Evolutionary conservation across 30 jellyfish, hydroid and myxozoan species (phyloP), one percentile per base, ranked within the genome.

Genomic region (Mastigias papua): DNA sequence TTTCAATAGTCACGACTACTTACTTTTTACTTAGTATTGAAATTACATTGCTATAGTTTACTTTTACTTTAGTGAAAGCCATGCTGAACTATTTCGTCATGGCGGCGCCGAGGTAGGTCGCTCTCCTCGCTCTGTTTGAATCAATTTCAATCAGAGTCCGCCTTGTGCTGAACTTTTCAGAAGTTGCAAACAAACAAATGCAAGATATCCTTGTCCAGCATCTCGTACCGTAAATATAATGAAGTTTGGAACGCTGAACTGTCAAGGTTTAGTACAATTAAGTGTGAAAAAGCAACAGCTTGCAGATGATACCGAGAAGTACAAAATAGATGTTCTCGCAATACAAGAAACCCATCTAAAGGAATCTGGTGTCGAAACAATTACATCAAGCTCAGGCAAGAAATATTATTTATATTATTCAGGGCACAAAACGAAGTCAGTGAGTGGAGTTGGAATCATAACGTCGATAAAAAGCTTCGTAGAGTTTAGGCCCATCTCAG

Each of bases 401-500:
- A 69, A 69, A 29, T 22, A 11, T 17, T 27, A 27, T 35, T 13
- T 31, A 31, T n/a, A 1, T 13, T 72, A 72, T 26, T n/a, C n/a
- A n/a, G n/a, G n/a, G n/a, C 51, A 29, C 33, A 26, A n/a, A 1
- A 21, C 69, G 0, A 72, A 72, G 33, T 35, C 67, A 34, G 35
- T 20, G 26, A 72, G 49, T 35, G 69, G 69, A 31, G 84, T 35
- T 11, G 84, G 69, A 72, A 72, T 35, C 26, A 35, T 46, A 35
- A 72, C 33, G 35, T 26, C 30, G 46, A 33, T 31, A 21, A 19
- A 26, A 5, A 46, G 33, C 34, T 13, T 4, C 11, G 84, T 26
- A 34, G 84, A 35, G 27, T 72, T 72, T 26, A 72, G 35, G 69
- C 30, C 84, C 35, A 33, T 72, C 69, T 31, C 84, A 72, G 37